Conservation (phyloP, 2,888 invertebrate genomes). For the Eupithecia vulgata region DNA sequence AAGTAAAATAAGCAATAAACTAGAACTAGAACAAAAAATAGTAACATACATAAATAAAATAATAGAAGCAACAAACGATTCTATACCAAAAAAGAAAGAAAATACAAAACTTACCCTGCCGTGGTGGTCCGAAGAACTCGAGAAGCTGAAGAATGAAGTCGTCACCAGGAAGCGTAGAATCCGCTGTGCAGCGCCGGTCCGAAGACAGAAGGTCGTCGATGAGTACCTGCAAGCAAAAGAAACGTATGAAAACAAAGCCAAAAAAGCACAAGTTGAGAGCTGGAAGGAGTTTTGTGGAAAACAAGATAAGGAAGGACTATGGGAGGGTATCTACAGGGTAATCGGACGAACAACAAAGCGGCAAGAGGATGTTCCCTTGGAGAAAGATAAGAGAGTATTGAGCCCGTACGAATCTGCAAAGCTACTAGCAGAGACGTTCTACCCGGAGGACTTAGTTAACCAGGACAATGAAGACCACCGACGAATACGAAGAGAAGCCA, state of each 20-base stretch:
- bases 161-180: slow-evolving; percentile 10
- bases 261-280: slow-evolving; percentile 30
- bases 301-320: slow-evolving; percentile 19
- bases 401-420: slow-evolving; percentile 9
- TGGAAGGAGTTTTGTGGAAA: slow-evolving; percentile 41
- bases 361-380: slow-evolving; percentile 18
- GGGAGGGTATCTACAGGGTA: slow-evolving; percentile 5
- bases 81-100: neutral
- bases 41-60: too few relatives aligned
- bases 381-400: neutral
- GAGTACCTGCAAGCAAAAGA: slow-evolving; percentile 13
- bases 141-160: neutral
- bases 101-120: neutral
- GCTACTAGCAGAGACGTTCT: slow-evolving; percentile 26
- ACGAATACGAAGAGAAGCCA: neutral
- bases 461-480: slow-evolving; percentile 27
- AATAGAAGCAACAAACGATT: too few relatives aligned
- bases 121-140: slow-evolving; percentile 28
- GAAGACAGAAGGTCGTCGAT: neutral
- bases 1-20: too few relatives aligned
- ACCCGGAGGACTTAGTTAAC: slow-evolving; percentile 15
- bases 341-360: slow-evolving; percentile 20
- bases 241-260: slow-evolving; percentile 8
- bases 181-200: neutral
- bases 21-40: too few relatives aligned